phyloP scores from a whole-genome alignment of 2,797 vertebrate species.

The Onychomys arenicola region DNA sequence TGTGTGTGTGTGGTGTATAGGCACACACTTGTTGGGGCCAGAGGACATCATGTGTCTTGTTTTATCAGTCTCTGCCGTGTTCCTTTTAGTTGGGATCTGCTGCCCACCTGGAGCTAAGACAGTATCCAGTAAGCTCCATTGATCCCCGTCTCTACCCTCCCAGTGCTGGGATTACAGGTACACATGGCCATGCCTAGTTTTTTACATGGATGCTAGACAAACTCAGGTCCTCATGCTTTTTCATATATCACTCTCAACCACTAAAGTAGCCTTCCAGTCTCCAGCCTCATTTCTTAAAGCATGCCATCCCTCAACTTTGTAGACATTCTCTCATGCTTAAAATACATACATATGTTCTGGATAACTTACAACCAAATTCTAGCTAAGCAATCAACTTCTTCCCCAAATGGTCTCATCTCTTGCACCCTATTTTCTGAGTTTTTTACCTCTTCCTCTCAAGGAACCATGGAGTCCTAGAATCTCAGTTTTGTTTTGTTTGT shows the following conservation, averaged over 20 bases:
- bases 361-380: neutral
- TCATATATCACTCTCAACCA: neutral
- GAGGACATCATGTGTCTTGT: neutral
- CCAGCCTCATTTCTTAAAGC: neutral
- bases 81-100: neutral
- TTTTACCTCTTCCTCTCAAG: neutral
- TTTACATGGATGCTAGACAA: neutral
- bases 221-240: neutral
- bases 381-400: neutral
- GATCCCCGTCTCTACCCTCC: neutral
- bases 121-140: neutral
- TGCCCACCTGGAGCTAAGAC: neutral
- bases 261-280: neutral
- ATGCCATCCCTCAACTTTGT: neutral
- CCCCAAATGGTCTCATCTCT: neutral
- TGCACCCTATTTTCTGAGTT: neutral
- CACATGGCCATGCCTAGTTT: too few relatives aligned
- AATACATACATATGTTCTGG: neutral
- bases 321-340: neutral
- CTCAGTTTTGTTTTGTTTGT: neutral
- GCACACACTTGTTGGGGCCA: neutral
- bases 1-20: neutral
- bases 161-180: too few relatives aligned
- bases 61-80: neutral
- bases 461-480: neutral